A percentile compares a stretch with the other conserved stretches of the same genome.
Conservation (phyloP, 92 coral and sea anemone species). For the Muricea muricata region DNA sequence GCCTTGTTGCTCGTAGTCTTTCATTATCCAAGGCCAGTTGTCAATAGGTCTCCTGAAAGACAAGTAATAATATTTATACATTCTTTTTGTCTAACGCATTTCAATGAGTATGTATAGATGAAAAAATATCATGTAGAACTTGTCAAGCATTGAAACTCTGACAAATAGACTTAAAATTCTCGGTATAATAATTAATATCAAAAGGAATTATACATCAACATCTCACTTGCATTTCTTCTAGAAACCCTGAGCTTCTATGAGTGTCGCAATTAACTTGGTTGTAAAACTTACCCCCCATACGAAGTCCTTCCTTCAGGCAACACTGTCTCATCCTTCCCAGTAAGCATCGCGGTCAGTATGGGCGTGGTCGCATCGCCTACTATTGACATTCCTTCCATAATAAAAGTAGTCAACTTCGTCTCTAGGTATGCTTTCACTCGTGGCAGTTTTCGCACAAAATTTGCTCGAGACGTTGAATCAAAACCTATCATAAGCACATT, state of each 20-base stretch:
- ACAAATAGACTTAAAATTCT: too few species aligned
- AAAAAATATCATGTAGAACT: too few species aligned
- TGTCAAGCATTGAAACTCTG: too few species aligned
- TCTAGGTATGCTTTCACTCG: constrained; percentile 68
- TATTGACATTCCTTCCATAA: constrained; percentile 76
- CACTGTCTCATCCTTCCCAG: constrained; percentile 76
- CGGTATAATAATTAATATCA: too few species aligned
- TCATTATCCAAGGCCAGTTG: constrained; percentile 94
- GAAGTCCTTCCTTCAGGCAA: constrained; percentile 82
- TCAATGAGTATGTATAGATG: too few species aligned
- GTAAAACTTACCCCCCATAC: constrained; percentile 45
- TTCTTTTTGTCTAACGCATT: too few species aligned
- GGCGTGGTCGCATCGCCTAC: constrained; percentile 96
- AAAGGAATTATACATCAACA: too few species aligned
- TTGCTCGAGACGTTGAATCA: constrained; percentile 81
- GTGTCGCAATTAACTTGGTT: too few species aligned
- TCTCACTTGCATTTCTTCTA: too few species aligned
- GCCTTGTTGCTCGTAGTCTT: constrained; percentile 71
- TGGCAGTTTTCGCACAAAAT: constrained; percentile 81
- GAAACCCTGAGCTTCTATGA: too few species aligned
- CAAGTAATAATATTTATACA: neutral
- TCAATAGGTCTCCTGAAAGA: constrained; percentile 67
- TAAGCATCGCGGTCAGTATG: constrained; percentile 84
- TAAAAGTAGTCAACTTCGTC: constrained; percentile 65
- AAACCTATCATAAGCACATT: constrained; percentile 83